Base-by-base conservation (phyloP, 2,113 vertebrate species). In the Percina caprodes region DNA sequence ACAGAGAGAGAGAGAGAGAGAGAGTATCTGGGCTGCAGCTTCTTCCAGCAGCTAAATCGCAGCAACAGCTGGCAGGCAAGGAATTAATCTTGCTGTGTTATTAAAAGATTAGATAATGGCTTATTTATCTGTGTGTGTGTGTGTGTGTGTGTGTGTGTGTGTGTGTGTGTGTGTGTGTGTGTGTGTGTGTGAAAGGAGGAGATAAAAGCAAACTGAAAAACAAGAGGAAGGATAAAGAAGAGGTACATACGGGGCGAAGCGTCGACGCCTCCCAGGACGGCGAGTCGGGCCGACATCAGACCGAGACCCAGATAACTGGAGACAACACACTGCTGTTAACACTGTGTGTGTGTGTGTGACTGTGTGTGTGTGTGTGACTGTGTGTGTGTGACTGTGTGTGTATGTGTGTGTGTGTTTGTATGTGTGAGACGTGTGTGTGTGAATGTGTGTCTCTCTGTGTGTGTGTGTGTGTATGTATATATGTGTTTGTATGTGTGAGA, bases 301-400 rank as follows among this genome's bases (percentile, higher is more conserved):
- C 98, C 98, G 0, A 99, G 95, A 83, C 98, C 97, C 90, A 99
- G 94, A 91, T 99, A 99, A 93, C 98, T 99, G 91, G n/a, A n/a
- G n/a, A n/a, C n/a, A n/a, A n/a, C n/a, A n/a, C n/a, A n/a, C n/a
- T n/a, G n/a, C n/a, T 39, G 35, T 9, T 39, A 8, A 39, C 35
- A 39, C 7, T 39, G 1, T 39, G 1, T 35, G 33, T 7, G 6
- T 35, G 6, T 35, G 33, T 1, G 4, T 33, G 30, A 33, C 30
- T 33, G 30, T 4, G 30, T 33, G 5, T 33, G 33, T 35, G 6
- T 1, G 6, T 35, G 33, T 7, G 33, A 7, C 1, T 35, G 33
- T 8, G 0, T 35, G 6, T 35, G 4, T 35, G 5, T 35, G 33
- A 3, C 5, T 35, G 33, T 35, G 33, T 8, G 33, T 35, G 6